phyloP scores from a whole-genome alignment of 2,113 vertebrate species.

The Chamaea fasciata region DNA sequence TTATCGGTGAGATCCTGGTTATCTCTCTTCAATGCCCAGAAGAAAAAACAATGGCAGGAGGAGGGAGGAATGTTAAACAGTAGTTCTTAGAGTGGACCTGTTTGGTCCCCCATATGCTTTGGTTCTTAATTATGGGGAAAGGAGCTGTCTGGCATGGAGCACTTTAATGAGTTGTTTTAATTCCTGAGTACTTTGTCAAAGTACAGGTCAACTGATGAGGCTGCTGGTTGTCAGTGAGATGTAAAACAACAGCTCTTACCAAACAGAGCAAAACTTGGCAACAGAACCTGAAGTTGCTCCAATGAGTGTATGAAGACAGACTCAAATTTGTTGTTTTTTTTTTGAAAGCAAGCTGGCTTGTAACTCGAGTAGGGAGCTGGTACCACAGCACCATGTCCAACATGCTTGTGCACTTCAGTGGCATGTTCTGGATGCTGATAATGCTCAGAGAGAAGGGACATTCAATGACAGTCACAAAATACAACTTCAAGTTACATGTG shows the following conservation, averaged over 20 bases:
- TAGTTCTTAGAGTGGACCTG: background rate
- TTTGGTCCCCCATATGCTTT: background rate
- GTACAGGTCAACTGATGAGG: background rate
- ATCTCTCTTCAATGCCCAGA: background rate
- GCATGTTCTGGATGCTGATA: background rate
- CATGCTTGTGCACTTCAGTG: background rate
- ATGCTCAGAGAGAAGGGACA: background rate
- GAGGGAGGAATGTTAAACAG: background rate
- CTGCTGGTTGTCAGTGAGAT: background rate
- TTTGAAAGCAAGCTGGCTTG: background rate
- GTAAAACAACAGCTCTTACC: background rate
- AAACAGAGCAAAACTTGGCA: background rate
- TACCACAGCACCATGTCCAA: background rate
- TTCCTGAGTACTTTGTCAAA: background rate
- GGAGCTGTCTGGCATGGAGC: background rate
- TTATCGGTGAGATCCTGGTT: background rate
- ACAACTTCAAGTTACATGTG: background rate
- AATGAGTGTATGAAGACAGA: background rate
- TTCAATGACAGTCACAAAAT: background rate
- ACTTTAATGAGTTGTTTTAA: background rate
- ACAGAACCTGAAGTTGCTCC: background rate
- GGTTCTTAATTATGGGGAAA: background rate
- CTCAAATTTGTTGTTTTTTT: background rate
- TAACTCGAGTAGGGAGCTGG: background rate
- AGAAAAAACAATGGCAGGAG: background rate